Evolutionary conservation across 23 tunicate genomes (phyloP).

Genomic region (Oikopleura albicans): DNA sequence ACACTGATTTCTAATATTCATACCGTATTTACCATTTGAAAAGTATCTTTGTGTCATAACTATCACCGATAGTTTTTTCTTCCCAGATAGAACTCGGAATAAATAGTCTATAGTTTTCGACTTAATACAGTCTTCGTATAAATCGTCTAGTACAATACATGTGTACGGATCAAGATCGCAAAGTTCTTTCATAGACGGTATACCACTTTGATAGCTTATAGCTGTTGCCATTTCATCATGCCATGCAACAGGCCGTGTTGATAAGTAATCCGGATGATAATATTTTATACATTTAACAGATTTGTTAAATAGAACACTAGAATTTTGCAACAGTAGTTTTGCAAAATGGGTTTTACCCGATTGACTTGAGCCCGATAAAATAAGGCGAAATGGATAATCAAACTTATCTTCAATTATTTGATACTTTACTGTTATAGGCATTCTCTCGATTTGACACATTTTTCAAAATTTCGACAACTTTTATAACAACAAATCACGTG

Average conservation of each 20-base stretch:
- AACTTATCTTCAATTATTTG: too few relatives aligned
- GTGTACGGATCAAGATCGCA: too few relatives aligned
- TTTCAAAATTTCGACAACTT: too few relatives aligned
- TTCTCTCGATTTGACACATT: too few relatives aligned
- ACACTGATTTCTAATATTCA: neutral
- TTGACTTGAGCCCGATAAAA: neutral
- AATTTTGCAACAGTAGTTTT: neutral
- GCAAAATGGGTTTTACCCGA: neutral
- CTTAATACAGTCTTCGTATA: neutral
- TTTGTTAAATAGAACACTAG: neutral
- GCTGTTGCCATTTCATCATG: neutral
- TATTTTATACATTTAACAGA: too few relatives aligned
- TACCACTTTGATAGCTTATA: neutral
- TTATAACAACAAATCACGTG: too few relatives aligned
- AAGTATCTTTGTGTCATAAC: neutral
- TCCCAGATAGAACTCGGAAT: neutral
- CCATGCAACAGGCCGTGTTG: neutral
- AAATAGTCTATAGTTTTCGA: neutral
- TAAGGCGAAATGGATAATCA: neutral
- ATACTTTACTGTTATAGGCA: too few relatives aligned
- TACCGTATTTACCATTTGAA: neutral
- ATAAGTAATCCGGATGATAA: neutral
- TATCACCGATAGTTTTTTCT: neutral
- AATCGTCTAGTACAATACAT: too few relatives aligned
- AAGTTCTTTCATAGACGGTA: neutral